Evolutionary conservation across 2,113 vertebrate genomes (phyloP).

Genomic region (Corvus moneduloides): DNA sequence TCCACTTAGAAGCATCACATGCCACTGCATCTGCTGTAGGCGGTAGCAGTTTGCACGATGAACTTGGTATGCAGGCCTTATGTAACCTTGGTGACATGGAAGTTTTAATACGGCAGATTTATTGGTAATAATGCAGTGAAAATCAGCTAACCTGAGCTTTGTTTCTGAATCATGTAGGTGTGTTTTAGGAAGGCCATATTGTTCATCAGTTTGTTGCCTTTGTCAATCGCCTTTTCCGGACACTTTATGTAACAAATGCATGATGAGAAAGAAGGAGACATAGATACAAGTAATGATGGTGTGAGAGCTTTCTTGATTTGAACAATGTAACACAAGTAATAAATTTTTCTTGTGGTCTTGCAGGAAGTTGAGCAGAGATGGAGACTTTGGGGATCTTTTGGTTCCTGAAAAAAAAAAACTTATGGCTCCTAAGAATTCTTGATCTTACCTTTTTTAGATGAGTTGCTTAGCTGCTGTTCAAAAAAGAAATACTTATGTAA

Average conservation of each 20-base stretch:
- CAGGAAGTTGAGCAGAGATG: neutral
- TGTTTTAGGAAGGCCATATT: neutral
- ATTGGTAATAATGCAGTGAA: conserved; percentile 42
- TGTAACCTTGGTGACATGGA: conserved; percentile 74
- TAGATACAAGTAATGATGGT: neutral
- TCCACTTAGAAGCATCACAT: conserved; percentile 93
- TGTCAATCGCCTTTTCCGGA: neutral
- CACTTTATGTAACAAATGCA: neutral
- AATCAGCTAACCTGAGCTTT: conserved; percentile 18
- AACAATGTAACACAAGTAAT: neutral
- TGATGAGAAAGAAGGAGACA: neutral
- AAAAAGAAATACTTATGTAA: neutral
- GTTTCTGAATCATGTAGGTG: conserved; percentile 14
- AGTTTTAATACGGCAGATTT: conserved; percentile 52
- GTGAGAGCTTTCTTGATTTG: neutral
- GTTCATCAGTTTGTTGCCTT: neutral
- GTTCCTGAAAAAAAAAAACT: neutral
- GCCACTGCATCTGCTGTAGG: conserved; percentile 93
- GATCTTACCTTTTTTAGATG: neutral
- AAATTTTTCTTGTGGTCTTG: neutral
- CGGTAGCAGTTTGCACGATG: conserved; percentile 93
- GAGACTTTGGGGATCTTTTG: neutral
- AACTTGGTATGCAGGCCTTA: conserved; percentile 91
- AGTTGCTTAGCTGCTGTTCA: neutral
- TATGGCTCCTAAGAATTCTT: neutral